These are phyloP conservation scores for Rhingia rostrata DNA, from an alignment of 2,888 invertebrate genomes.

Conservation along the genomic window DNA sequence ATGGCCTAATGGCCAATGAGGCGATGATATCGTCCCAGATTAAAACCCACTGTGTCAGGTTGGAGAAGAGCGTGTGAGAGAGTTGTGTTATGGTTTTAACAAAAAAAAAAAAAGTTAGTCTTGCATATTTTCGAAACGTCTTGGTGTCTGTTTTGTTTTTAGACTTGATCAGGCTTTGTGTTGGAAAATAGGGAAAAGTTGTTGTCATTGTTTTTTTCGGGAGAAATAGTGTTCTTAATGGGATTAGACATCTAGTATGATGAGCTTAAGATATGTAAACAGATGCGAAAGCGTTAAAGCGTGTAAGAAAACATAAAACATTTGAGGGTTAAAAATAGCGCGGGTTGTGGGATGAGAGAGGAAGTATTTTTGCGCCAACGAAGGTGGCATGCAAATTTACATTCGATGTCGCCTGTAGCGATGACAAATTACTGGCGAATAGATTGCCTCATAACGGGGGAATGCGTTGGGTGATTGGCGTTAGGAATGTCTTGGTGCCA, in stretches of 20 bases:
- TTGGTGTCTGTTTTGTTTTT: constrained; percentile 27
- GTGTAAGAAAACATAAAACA: neutral
- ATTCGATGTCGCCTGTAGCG: neutral
- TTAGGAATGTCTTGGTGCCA: neutral
- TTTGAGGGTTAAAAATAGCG: neutral
- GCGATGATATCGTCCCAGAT: constrained; percentile 57
- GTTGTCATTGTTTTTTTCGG: constrained; percentile 14
- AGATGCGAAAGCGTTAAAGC: constrained; percentile 26
- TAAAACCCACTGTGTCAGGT: constrained; percentile 43
- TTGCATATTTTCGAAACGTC: constrained; percentile 16
- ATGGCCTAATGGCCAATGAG: constrained; percentile 69
- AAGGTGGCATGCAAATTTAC: constrained; percentile 12
- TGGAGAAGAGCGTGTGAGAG: constrained; percentile 19
- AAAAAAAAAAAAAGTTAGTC: neutral
- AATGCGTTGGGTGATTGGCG: neutral
- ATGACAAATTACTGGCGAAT: constrained; percentile 22
- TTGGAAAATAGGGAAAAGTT: constrained; percentile 6
- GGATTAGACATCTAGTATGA: constrained; percentile 6
- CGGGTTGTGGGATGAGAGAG: neutral
- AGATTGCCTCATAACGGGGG: constrained; percentile 6
- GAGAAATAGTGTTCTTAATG: neutral
- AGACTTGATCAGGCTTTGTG: neutral
- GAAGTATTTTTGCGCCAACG: constrained; percentile 13
- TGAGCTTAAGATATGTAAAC: constrained; percentile 36
- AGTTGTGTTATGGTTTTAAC: constrained; percentile 2